phyloP scores from a whole-genome alignment of 2,797 vertebrate genomes.

The Aphelocoma californica region DNA sequence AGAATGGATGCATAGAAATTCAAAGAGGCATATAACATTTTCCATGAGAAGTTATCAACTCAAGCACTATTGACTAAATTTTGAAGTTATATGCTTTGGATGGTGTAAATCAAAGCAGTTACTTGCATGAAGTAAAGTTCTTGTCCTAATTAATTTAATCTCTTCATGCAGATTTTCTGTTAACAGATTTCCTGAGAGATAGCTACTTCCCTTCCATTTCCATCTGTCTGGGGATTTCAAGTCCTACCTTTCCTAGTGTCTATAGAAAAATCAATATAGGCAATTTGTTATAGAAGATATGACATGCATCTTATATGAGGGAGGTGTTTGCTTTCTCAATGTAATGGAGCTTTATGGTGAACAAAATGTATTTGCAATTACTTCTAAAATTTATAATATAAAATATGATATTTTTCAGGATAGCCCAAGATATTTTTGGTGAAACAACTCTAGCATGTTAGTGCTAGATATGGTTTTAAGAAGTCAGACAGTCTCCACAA shows the following conservation, averaged over 20 bases:
- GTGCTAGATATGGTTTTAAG: background rate
- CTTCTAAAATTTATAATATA: background rate
- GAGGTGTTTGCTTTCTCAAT: background rate
- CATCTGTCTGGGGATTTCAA: background rate
- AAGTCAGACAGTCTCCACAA: background rate
- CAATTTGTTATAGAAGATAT: background rate
- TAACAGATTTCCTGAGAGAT: background rate
- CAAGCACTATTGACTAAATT: background rate
- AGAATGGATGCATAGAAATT: background rate
- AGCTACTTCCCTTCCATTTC: background rate
- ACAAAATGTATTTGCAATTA: background rate
- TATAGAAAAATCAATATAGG: background rate
- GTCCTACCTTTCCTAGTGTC: background rate
- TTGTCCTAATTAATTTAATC: background rate
- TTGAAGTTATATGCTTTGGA: background rate
- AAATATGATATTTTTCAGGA: background rate
- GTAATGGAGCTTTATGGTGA: background rate
- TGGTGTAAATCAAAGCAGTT: background rate
- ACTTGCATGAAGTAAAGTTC: background rate
- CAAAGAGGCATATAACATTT: background rate
- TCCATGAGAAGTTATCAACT: background rate
- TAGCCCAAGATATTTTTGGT: background rate
- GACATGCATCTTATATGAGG: background rate
- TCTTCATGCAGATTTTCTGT: slow-evolving; percentile 7
- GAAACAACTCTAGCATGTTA: background rate